Base-by-base conservation (phyloP, 1,140 invertebrate species). In the Bacillus rossius region DNA sequence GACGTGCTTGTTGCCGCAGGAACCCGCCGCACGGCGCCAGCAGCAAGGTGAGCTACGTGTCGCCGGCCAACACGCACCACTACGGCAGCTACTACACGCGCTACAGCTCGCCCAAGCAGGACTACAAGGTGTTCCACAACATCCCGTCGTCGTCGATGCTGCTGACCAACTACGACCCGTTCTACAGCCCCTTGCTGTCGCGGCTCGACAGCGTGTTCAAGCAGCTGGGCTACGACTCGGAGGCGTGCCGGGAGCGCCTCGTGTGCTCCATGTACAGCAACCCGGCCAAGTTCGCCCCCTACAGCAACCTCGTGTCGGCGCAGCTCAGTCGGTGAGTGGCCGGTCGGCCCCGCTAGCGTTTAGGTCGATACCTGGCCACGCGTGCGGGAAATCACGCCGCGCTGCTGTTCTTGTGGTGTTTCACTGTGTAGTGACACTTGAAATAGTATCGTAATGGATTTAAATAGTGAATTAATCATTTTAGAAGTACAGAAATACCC, bases 201-300 rank as follows among this genome's bases (percentile, higher is more conserved):
- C 74, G 89, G 5, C 76, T 93, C 29, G 90, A 92, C 65, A 84
- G 87, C 0, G 87, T 93, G 4, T 92, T 92, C 67, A 85, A 84
- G 16, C 84, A 90, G 63, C 74, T 92, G 0, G 71, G 71, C 54
- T 64, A 80, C 60, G 73, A 79, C 16, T 82, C 78, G 2, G 89
- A 91, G 69, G 75, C 77, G 0, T 92, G 89, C 65, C 73, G 88
- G n/a, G 88, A 92, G 65, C 82, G 88, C 64, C 79, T 88, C 1
- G 87, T 93, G 3, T 93, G 90, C 67, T 77, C 88, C 54, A 92
- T 93, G 87, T 93, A 93, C 70, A 81, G 85, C 20, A 88, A 84
- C 66, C 90, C 90, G 1, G 89, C 88, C 2, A 88, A 91, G 65
- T 93, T 86, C 70, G 89, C 89, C 0, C 89, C 89, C 0, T 92